Percentiles rank a stretch among this genome's conserved stretches.
phyloP scores from a whole-genome alignment of 2,113 vertebrate species.

The Pandion haliaetus region DNA sequence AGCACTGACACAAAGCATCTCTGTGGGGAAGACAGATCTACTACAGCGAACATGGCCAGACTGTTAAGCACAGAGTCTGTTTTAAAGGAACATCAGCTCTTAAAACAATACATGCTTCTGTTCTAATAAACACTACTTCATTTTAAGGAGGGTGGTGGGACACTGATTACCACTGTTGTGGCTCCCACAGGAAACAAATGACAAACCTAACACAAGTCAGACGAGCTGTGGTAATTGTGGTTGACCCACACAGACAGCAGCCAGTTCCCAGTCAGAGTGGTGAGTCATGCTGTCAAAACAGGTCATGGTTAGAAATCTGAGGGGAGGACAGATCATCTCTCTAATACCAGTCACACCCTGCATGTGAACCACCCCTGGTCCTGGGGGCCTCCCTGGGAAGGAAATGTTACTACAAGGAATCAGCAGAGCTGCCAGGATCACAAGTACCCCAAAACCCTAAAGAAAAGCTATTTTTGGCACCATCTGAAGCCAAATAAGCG shows the following conservation, averaged over 20 bases:
- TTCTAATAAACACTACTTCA: neutral
- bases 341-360: neutral
- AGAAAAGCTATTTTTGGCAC: neutral
- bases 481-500: neutral
- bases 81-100: neutral
- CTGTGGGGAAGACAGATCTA: neutral
- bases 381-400: neutral
- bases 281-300: neutral
- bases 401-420: neutral
- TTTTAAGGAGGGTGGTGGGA: neutral
- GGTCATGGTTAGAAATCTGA: neutral
- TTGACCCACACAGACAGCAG: neutral
- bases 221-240: neutral
- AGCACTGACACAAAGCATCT: neutral
- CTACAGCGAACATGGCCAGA: neutral
- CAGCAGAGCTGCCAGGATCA: neutral
- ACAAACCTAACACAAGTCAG: neutral
- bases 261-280: fast-evolving
- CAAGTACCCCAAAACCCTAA: neutral
- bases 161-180: fast-evolving
- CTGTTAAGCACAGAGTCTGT: neutral
- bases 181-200: neutral
- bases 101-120: neutral
- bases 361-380: neutral
- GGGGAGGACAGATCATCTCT: neutral